Evolutionary conservation across 2,888 invertebrate species (phyloP).

Genomic region (Kryphioiulus occultus): DNA sequence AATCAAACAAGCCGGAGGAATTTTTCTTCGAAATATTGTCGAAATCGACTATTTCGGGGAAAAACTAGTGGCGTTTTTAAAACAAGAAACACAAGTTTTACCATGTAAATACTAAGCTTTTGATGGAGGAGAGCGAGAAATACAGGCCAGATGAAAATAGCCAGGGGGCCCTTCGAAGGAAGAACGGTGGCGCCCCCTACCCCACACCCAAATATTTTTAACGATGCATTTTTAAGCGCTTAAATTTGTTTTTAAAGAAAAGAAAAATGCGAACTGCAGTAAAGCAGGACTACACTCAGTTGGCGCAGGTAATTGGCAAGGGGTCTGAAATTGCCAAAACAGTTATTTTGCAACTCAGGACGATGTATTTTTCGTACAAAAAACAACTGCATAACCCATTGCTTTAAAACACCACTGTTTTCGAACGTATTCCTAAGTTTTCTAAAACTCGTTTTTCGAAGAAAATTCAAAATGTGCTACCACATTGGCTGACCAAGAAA

Average conservation of each 20-base stretch:
- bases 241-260: not conserved
- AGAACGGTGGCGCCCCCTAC: not conserved
- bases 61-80: not conserved
- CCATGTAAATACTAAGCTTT: slow-evolving; percentile 35
- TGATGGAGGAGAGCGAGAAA: not conserved
- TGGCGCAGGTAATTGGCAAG: not conserved
- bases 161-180: not conserved
- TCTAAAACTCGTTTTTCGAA: not conserved
- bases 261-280: slow-evolving; percentile 28
- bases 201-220: slow-evolving; percentile 32
- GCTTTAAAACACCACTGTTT: not conserved
- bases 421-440: not conserved
- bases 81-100: not conserved
- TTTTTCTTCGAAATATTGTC: not conserved
- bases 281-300: slow-evolving; percentile 40
- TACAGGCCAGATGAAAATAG: not conserved
- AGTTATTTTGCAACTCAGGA: slow-evolving; percentile 29
- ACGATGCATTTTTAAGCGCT: not conserved
- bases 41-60: not conserved
- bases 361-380: slow-evolving; percentile 22
- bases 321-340: not conserved
- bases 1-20: not conserved
- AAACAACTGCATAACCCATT: not conserved
- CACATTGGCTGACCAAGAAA: not conserved
- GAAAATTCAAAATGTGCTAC: not conserved